These are phyloP conservation scores for Pheucticus melanocephalus DNA, from an alignment of 2,113 vertebrate genomes.

Conservation along the genomic window DNA sequence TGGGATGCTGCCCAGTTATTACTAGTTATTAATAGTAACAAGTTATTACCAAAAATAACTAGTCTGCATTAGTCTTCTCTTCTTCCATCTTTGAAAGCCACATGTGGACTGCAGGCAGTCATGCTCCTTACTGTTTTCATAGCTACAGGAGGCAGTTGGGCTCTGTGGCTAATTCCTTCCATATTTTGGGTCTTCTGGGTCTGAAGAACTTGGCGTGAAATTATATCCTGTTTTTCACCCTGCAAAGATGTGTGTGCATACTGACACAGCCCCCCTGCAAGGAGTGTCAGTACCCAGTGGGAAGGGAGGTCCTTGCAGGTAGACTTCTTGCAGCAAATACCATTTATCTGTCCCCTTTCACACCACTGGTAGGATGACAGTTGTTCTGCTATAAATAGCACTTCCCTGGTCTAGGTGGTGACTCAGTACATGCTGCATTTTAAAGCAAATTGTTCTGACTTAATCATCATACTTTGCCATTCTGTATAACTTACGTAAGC, in stretches of 20 bases:
- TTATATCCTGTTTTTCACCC: background rate
- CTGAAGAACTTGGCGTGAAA: background rate
- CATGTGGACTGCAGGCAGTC: background rate
- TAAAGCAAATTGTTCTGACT: constrained; percentile 20
- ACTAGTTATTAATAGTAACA: background rate
- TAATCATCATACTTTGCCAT: background rate
- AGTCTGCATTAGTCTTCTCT: background rate
- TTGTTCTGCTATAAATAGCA: background rate
- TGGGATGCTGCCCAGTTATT: background rate
- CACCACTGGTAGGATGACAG: background rate
- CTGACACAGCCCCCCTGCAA: background rate
- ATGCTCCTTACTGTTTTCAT: background rate
- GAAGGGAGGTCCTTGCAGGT: background rate
- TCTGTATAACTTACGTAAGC: background rate
- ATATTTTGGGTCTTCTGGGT: background rate
- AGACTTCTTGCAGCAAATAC: background rate
- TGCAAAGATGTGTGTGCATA: background rate
- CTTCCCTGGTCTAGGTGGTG: background rate
- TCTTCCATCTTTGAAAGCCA: background rate
- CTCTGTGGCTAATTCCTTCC: background rate
- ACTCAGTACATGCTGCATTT: constrained; percentile 4
- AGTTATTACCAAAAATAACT: background rate
- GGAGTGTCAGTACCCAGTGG: background rate
- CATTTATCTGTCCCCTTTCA: background rate
- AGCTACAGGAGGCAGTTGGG: background rate